Evolutionary conservation across 2,888 invertebrate species (phyloP).

Genomic region (Stenotaenia linearis): DNA sequence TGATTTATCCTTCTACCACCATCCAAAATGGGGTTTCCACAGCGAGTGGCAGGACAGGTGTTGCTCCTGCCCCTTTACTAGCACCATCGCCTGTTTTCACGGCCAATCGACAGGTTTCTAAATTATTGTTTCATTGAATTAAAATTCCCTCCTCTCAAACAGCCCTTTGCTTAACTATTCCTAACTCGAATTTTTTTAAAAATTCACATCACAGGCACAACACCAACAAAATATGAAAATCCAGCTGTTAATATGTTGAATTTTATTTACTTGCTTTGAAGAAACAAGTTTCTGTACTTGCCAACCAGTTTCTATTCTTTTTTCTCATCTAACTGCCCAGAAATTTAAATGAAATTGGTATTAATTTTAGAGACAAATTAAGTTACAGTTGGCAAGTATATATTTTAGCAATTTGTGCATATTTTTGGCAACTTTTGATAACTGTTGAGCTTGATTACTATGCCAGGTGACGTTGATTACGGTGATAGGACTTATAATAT

Average conservation of each 20-base stretch:
- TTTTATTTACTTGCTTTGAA: not conserved
- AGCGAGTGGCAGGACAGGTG: slow-evolving; percentile 1
- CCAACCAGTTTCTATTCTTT: not conserved
- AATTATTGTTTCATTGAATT: not conserved
- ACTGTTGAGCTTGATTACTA: not conserved
- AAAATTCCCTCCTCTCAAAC: not conserved
- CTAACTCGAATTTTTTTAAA: not conserved
- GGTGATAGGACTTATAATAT: not conserved
- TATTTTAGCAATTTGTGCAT: not conserved
- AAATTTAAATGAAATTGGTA: not conserved
- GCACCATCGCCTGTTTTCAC: slow-evolving; percentile 30
- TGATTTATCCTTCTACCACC: slow-evolving; percentile 24
- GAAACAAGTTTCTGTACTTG: not conserved
- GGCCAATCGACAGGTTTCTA: slow-evolving; percentile 31
- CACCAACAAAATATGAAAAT: not conserved
- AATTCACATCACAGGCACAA: not conserved
- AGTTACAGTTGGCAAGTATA: not conserved
- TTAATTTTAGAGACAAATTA: not conserved
- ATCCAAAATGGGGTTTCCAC: slow-evolving; percentile 16
- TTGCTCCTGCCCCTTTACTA: slow-evolving; percentile 1
- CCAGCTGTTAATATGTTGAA: not conserved
- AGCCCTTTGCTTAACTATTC: not conserved
- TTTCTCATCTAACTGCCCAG: not conserved
- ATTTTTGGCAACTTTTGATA: not conserved
- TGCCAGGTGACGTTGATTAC: not conserved